A percentile compares a stretch with the other conserved stretches of the same genome.
Evolutionary conservation across 2,888 invertebrate genomes (phyloP).

Genomic region (Drosophila conformis): DNA sequence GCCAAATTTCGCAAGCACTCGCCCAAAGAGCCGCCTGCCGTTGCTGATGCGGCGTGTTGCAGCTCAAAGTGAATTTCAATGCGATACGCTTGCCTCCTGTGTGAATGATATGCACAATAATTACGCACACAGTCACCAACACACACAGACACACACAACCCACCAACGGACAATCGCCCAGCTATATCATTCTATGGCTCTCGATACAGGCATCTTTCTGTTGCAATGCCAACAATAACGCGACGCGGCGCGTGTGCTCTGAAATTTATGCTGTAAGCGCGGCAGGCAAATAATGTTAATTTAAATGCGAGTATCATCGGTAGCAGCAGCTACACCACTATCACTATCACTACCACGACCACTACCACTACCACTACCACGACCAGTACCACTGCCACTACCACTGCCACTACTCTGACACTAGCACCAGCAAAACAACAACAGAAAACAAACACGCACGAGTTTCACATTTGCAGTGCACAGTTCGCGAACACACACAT

Average conservation of each 20-base stretch:
- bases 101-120: constrained; percentile 30
- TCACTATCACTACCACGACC: constrained; percentile 20
- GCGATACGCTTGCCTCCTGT: constrained; percentile 37
- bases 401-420: constrained; percentile 23
- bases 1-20: constrained; percentile 7
- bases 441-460: constrained; percentile 26
- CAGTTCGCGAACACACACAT: constrained; percentile 7
- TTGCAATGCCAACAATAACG: constrained; percentile 7
- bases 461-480: constrained; percentile 3
- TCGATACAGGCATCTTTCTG: constrained; percentile 2
- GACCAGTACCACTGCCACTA: constrained; percentile 11
- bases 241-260: constrained; percentile 39
- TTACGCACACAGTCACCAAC: constrained; percentile 14
- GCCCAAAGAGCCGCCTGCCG: constrained; percentile 3
- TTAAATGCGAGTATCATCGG: constrained; percentile 77
- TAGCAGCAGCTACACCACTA: constrained; percentile 32
- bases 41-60: constrained; percentile 11
- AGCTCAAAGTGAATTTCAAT: constrained; percentile 54
- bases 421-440: constrained; percentile 24
- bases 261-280: constrained; percentile 75
- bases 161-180: constrained; percentile 1
- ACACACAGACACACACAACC: background rate
- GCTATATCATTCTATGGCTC: constrained; percentile 1
- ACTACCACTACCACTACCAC: constrained; percentile 14
- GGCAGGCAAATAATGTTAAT: constrained; percentile 78